Base-by-base conservation (phyloP, 2,797 vertebrate genomes). In the Muscicapa comitata region DNA sequence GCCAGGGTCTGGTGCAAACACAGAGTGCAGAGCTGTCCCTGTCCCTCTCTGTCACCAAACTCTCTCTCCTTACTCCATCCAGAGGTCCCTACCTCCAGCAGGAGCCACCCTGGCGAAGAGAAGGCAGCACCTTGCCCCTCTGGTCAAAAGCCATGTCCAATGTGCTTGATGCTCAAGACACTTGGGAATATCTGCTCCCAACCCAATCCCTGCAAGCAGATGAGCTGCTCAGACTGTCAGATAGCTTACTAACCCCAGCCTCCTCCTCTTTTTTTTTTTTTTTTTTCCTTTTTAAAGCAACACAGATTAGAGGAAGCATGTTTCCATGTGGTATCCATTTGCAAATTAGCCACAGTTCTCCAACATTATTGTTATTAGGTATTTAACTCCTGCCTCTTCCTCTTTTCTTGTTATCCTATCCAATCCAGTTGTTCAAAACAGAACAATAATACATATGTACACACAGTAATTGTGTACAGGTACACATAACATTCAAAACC, bases 201-300 rank as follows among this genome's bases (percentile, higher is more conserved):
- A 18, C 55, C 40, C 89, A 95, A 85, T 83, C 92, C 93, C 63
- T 86, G 85, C 77, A 59, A 82, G 82, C 63, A 83, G 77, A 93
- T 88, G 87, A 95, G 84, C 92, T 86, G 66, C 89, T 93, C 76
- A 92, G 72, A 57, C 94, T 93, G 95, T 90, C 93, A 96, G 71
- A 93, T 93, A 79, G 38, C 55, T 93, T 38, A 26, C 92, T 87
- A 90, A 82, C 77, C 28, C 40, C 68, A 78, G 50, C 70, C 63
- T 21, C 67, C 74, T 81, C 59, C 48, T 25, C 20, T 11, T 71
- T 14, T 45, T 28, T 19, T 17, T 45, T 38, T 17, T 45, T 38
- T 42, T 55, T 78, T 47, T 29, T 2, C 4, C 6, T 70, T 94
- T 92, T 88, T 86, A 71, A 91, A 96, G 89, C 48, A 94, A 86